A percentile compares a stretch with the other conserved stretches of the same genome.
Conservation (phyloP, 1,140 invertebrate genomes). For the Limonius californicus region DNA sequence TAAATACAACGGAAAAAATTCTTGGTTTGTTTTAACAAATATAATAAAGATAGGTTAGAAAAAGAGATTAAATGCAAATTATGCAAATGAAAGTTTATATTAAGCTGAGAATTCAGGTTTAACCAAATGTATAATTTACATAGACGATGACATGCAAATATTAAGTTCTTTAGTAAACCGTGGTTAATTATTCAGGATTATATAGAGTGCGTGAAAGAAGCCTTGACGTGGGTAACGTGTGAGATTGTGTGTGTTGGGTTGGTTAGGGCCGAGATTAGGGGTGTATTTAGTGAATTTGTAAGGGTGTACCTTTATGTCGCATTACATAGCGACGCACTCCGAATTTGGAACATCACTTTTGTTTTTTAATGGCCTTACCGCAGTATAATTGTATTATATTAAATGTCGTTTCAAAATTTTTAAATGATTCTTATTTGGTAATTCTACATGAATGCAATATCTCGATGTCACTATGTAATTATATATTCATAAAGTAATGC, state of each 20-base stretch:
- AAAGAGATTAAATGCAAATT: constrained; percentile 9
- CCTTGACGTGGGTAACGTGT: constrained; percentile 9
- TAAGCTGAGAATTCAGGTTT: constrained; percentile 7
- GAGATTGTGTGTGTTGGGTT: neutral
- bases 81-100: constrained; percentile 8
- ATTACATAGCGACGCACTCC: neutral
- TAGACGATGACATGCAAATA: constrained; percentile 15
- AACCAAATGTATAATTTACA: constrained; percentile 11
- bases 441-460: no score
- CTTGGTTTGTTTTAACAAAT: constrained; percentile 6
- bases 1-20: no score
- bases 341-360: neutral
- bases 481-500: no score
- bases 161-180: constrained; percentile 13
- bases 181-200: constrained; percentile 12
- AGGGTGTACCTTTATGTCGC: constrained; percentile 6
- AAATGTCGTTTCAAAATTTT: no score
- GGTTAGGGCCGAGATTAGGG: constrained; percentile 1
- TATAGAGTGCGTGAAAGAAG: constrained; percentile 9
- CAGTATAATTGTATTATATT: neutral
- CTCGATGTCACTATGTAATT: no score
- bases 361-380: neutral
- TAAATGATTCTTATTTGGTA: no score
- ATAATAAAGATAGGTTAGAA: neutral
- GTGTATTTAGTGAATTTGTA: constrained; percentile 12